A percentile compares a stretch with the other conserved stretches of the same genome.
These are phyloP conservation scores for Zaprionus lineosus DNA, from an alignment of 2,888 invertebrate genomes.

Conservation along the genomic window DNA sequence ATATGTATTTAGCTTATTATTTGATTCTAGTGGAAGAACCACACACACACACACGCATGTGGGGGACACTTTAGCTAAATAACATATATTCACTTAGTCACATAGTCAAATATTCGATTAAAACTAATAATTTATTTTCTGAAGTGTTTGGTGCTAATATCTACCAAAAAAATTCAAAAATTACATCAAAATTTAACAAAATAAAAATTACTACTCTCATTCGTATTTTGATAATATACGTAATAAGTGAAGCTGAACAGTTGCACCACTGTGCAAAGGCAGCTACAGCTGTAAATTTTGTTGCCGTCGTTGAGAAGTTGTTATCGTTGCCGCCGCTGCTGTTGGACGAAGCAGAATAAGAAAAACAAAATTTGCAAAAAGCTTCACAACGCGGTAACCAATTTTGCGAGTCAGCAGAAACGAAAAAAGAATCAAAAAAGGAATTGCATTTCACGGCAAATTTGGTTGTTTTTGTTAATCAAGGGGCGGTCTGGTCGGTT, in stretches of 20 bases:
- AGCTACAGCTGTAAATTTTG: slow-evolving; percentile 77
- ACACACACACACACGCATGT: too few relatives aligned
- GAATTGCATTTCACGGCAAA: slow-evolving; percentile 75
- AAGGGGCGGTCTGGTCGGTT: slow-evolving; percentile 36
- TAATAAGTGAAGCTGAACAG: too few relatives aligned
- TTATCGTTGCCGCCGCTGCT: slow-evolving; percentile 61
- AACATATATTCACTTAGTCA: too few relatives aligned
- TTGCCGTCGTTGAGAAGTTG: slow-evolving; percentile 74
- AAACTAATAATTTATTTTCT: too few relatives aligned
- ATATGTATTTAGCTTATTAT: neutral
- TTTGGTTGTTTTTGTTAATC: slow-evolving; percentile 62
- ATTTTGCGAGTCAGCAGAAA: slow-evolving; percentile 71
- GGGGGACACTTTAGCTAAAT: too few relatives aligned
- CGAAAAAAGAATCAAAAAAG: slow-evolving; percentile 60
- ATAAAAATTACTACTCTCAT: too few relatives aligned
- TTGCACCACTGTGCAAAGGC: slow-evolving; percentile 63
- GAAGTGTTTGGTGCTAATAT: too few relatives aligned
- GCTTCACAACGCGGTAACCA: slow-evolving; percentile 65
- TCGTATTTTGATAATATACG: too few relatives aligned
- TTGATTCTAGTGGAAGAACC: too few relatives aligned
- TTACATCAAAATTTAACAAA: too few relatives aligned
- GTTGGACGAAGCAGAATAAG: slow-evolving; percentile 53
- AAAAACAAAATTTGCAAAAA: slow-evolving; percentile 43
- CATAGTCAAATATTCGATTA: too few relatives aligned
- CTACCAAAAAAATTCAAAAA: too few relatives aligned